phyloP scores from a whole-genome alignment of 2,888 invertebrate species.

The Scaptomyza reducta region DNA sequence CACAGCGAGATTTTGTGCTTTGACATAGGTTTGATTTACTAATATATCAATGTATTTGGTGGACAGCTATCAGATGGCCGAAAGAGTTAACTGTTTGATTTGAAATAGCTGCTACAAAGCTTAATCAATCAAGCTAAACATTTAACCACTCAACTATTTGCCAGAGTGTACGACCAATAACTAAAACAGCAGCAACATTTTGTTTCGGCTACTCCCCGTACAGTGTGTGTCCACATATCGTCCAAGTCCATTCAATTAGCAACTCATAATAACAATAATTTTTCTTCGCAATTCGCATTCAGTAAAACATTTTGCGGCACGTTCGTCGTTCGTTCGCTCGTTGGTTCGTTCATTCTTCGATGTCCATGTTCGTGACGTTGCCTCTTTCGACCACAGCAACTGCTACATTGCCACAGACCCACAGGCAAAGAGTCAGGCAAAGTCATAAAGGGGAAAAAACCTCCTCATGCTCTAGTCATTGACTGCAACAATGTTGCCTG shows the following conservation, averaged over 20 bases:
- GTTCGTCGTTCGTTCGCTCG: slow-evolving; percentile 46
- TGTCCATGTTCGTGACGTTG: slow-evolving; percentile 68
- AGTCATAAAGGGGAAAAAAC: slow-evolving; percentile 10
- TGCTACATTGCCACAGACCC: slow-evolving; percentile 10
- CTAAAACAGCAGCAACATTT: slow-evolving; percentile 26
- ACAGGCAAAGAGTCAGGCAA: background rate
- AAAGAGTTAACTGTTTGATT: slow-evolving; percentile 26
- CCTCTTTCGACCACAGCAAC: slow-evolving; percentile 30
- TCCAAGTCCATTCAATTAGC: slow-evolving; percentile 77
- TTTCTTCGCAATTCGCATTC: slow-evolving; percentile 74
- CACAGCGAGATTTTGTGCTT: slow-evolving; percentile 42
- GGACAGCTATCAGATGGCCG: slow-evolving; percentile 21
- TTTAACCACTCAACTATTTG: slow-evolving; percentile 22
- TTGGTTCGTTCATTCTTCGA: slow-evolving; percentile 50
- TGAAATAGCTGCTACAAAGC: slow-evolving; percentile 26
- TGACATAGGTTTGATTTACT: slow-evolving; percentile 42
- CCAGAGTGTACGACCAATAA: slow-evolving; percentile 34
- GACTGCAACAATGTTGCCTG: slow-evolving; percentile 79
- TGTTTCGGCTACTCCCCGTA: slow-evolving; percentile 8
- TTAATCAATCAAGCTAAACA: slow-evolving; percentile 19
- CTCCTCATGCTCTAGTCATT: slow-evolving; percentile 55
- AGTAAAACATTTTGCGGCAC: slow-evolving; percentile 73
- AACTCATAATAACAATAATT: slow-evolving; percentile 80
- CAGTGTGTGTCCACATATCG: slow-evolving; percentile 33
- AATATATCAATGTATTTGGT: slow-evolving; percentile 16